Base-by-base conservation (phyloP, 2,113 vertebrate genomes). In the Microcebus griseorufus region DNA sequence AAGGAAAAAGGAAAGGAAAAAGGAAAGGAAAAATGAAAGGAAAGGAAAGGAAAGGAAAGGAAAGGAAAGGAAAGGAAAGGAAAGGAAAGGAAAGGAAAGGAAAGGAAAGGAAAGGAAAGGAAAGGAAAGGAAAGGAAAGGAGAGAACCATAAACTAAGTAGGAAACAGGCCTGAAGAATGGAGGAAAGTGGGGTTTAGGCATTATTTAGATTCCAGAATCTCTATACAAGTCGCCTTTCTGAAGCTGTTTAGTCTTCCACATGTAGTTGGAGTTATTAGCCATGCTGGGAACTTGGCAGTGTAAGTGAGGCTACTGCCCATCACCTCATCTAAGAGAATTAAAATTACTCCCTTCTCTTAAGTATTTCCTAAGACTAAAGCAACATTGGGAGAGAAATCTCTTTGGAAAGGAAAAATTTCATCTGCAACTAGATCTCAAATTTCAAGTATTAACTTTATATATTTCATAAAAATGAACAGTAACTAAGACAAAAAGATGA, bases 381-480 rank as follows among this genome's bases (percentile, higher is more conserved):
- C 37, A 65, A 97, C 2, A 82, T 4, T 13, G 2, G 37, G 0
- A 29, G 23, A 2, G 25, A 20, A 7, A 22, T 67, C 1, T 69
- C 39, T 72, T 85, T 83, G 70, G 62, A 84, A 80, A 96, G 81
- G 27, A 90, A 87, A 93, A 48, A 88, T 81, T 85, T 76, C 76
- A 79, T 58, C 53, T 94, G 39, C 79, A 82, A 89, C 67, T 82
- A n/a, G 22, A 88, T 72, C 23, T 81, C 60, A 75, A 73, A 92
- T 83, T 93, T 92, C 23, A 91, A 76, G 69, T 32, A 65, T 60
- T 34, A 67, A 84, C 48, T 82, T 88, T 64, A 87, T 34, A 18
- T 72, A 60, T 45, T 9, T 58, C 18, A 79, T 25, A 81, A 92
- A 81, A 60, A 75, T 42, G 17, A 92, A 80, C 1, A 78, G 39